phyloP scores from a whole-genome alignment of 2,797 vertebrate genomes.

The Gymnothorax reevesii region DNA sequence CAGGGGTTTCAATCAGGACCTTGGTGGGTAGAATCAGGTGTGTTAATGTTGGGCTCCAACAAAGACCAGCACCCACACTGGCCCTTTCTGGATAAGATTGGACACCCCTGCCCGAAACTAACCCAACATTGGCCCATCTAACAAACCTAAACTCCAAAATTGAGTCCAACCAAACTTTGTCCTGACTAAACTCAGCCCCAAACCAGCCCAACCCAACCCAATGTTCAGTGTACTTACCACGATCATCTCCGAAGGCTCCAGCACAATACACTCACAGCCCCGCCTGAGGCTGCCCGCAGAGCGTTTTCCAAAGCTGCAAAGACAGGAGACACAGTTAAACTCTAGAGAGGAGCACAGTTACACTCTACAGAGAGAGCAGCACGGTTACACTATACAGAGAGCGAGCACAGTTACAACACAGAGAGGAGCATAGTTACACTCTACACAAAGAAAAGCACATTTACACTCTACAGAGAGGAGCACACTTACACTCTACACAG shows the following conservation, averaged over 20 bases:
- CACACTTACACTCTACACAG: no score
- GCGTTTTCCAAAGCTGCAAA: constrained; percentile 82
- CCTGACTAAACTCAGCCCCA: neutral
- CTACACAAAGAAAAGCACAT: no score
- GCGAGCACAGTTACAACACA: no score
- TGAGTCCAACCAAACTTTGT: neutral
- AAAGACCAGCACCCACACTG: no score
- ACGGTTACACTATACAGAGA: no score
- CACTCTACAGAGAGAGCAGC: no score
- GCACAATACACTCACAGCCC: constrained; percentile 87
- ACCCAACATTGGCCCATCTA: neutral
- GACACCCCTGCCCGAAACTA: neutral
- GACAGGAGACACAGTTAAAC: neutral
- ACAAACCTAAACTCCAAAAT: neutral
- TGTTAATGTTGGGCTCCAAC: no score
- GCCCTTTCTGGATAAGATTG: no score
- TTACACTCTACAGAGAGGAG: no score
- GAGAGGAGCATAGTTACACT: no score
- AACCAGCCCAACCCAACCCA: neutral
- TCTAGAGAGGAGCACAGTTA: neutral
- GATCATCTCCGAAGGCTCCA: constrained; percentile 89
- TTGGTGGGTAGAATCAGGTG: no score
- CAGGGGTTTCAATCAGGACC: no score
- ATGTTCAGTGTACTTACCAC: constrained; percentile 73
- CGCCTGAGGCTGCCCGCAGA: constrained; percentile 85